Evolutionary conservation across 2,888 invertebrate species (phyloP).

Genomic region (Apeira syringaria): DNA sequence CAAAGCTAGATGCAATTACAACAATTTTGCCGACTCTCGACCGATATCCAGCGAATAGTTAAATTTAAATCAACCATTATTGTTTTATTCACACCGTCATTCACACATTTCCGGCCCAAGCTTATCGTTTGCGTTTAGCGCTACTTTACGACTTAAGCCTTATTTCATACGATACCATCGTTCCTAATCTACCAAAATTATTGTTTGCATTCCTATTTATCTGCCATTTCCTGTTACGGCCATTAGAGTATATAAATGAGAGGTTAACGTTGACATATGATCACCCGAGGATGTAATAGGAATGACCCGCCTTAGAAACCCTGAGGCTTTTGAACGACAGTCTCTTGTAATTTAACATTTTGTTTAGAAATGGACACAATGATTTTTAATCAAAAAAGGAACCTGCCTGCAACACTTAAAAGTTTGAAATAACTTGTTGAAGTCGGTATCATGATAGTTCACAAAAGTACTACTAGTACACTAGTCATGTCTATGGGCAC

Average conservation of each 20-base stretch:
- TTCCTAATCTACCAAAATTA: slow-evolving; percentile 13
- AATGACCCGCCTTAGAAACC: slow-evolving; percentile 38
- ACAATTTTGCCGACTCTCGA: no score
- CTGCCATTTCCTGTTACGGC: slow-evolving; percentile 39
- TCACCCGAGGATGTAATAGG: slow-evolving; percentile 38
- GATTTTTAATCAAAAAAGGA: no score
- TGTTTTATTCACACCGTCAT: slow-evolving; percentile 60
- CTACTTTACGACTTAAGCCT: slow-evolving; percentile 27
- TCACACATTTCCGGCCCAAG: slow-evolving; percentile 68
- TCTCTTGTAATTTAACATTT: slow-evolving; percentile 41
- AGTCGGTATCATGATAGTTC: no score
- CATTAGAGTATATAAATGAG: slow-evolving; percentile 65
- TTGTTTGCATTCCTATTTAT: slow-evolving; percentile 21
- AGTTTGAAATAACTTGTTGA: no score
- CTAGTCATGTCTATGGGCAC: no score
- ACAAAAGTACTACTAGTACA: no score
- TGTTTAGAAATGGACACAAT: no score
- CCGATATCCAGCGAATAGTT: slow-evolving; percentile 21
- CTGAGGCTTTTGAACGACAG: slow-evolving; percentile 45
- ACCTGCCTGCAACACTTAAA: no score
- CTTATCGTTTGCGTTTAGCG: slow-evolving; percentile 37
- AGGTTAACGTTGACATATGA: slow-evolving; percentile 45
- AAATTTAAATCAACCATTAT: slow-evolving; percentile 26
- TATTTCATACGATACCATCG: slow-evolving; percentile 1
- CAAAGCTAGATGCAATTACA: no score